phyloP scores from a whole-genome alignment of 1,140 invertebrate genomes.

The Babylonia areolata region DNA sequence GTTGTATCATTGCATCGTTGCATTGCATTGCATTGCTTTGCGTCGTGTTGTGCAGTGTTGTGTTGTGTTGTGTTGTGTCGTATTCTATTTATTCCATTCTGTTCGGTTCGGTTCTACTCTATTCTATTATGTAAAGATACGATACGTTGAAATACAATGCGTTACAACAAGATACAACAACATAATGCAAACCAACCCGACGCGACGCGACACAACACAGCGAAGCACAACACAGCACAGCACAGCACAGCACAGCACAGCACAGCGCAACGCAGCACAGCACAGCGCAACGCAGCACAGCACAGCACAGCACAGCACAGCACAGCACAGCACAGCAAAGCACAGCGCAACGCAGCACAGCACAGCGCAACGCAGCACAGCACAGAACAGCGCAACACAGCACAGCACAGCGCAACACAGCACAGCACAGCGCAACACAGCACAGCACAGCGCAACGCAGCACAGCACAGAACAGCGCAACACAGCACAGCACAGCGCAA shows the following conservation, averaged over 20 bases:
- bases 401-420: too few species aligned
- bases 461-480: not conserved
- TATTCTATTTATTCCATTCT: too few species aligned
- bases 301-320: not conserved
- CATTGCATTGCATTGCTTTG: too few species aligned
- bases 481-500: not conserved
- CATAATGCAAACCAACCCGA: not conserved
- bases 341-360: too few species aligned
- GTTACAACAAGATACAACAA: not conserved
- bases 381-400: too few species aligned
- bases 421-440: not conserved
- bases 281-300: not conserved
- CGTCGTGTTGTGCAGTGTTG: too few species aligned
- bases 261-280: not conserved
- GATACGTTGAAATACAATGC: not conserved
- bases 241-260: not conserved
- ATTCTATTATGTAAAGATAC: too few species aligned
- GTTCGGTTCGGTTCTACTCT: too few species aligned
- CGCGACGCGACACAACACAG: not conserved
- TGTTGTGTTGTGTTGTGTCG: too few species aligned
- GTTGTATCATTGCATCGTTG: too few species aligned
- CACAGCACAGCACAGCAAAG: too few species aligned
- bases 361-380: too few species aligned
- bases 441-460: not conserved
- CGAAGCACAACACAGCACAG: not conserved